Conservation (phyloP, 2,797 vertebrate genomes). For the Melanotaenia trifasciata region DNA sequence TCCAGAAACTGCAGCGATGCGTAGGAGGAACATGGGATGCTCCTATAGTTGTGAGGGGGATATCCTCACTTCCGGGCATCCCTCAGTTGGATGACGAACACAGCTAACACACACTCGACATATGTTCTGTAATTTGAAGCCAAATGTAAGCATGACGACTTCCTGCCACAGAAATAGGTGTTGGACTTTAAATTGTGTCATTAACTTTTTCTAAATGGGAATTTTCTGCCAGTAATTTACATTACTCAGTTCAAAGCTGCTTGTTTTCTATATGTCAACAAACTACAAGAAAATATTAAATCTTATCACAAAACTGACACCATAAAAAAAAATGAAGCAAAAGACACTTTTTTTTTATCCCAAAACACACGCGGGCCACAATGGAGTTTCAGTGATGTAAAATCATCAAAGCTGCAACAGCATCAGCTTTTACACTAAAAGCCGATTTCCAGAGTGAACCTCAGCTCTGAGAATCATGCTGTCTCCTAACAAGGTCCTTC, state of each 20-base stretch:
- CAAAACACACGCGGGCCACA: conserved; percentile 2
- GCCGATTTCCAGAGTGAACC: conserved; percentile 1
- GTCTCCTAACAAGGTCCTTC: conserved; percentile 38
- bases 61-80: conserved; percentile 60
- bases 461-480: conserved; percentile 26
- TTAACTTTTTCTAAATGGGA: not conserved
- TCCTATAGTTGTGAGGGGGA: conserved; percentile 36
- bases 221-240: not conserved
- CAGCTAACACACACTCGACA: conserved; percentile 8
- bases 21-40: conserved; percentile 31
- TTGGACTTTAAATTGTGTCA: conserved; percentile 6
- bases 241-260: not conserved
- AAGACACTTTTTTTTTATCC: conserved; percentile 12
- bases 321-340: conserved; percentile 4
- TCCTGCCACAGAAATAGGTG: conserved; percentile 2
- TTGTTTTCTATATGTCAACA: no score
- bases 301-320: not conserved
- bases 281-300: not conserved
- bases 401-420: not conserved
- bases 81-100: conserved; percentile 28
- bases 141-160: conserved; percentile 30
- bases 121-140: conserved; percentile 40
- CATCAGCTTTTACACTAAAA: no score
- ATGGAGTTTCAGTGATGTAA: conserved; percentile 10
- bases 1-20: conserved; percentile 46